Conservation (phyloP, 2,113 vertebrate genomes). For the Apeltes quadracus region DNA sequence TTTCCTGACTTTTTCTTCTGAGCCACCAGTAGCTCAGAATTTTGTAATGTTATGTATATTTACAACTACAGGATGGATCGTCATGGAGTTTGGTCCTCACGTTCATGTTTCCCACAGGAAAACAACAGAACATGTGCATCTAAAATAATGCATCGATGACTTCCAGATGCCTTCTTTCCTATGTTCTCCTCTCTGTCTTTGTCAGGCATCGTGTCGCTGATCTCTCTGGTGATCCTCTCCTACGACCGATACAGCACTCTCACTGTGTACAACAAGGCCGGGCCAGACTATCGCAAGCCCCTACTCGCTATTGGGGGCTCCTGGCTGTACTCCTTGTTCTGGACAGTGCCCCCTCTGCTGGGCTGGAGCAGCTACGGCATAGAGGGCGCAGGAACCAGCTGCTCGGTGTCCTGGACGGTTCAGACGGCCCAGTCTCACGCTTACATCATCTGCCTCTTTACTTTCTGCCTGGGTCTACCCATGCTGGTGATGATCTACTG, state of each 20-base stretch:
- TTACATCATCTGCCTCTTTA: constrained; percentile 89
- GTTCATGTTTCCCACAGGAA: neutral
- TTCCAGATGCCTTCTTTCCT: neutral
- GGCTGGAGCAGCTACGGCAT: constrained; percentile 89
- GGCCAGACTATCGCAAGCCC: constrained; percentile 79
- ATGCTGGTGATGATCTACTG: constrained; percentile 87
- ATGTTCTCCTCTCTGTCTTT: constrained; percentile 25
- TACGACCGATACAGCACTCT: constrained; percentile 90
- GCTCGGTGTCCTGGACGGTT: constrained; percentile 86
- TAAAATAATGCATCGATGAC: neutral
- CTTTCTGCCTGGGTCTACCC: constrained; percentile 87
- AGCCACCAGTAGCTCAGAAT: neutral
- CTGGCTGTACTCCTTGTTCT: constrained; percentile 89
- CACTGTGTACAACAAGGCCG: constrained; percentile 83
- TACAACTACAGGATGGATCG: neutral
- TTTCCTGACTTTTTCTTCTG: neutral
- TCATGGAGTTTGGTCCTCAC: neutral
- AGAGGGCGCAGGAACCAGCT: constrained; percentile 88
- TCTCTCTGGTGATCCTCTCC: constrained; percentile 87
- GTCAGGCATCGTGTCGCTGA: constrained; percentile 88
- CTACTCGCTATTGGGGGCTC: constrained; percentile 83
- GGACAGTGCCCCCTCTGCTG: constrained; percentile 88
- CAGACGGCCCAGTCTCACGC: constrained; percentile 79
- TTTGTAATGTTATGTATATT: neutral
- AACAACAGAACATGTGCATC: neutral